phyloP scores from a whole-genome alignment of 2,888 invertebrate species.

The Piscicola geometra region DNA sequence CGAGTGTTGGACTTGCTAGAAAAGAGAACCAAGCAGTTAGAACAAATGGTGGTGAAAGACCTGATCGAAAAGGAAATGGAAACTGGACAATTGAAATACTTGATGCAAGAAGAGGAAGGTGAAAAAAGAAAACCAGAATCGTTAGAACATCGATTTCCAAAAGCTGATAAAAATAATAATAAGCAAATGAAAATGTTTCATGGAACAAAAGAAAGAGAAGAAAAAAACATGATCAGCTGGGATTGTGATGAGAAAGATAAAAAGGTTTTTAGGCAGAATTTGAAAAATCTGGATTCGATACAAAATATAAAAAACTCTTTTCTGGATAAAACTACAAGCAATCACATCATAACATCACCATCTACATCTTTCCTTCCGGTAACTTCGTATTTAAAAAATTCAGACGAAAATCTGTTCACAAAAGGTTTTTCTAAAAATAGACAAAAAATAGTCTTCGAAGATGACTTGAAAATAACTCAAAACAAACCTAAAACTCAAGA shows the following conservation, averaged over 20 bases:
- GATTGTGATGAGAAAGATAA: no score
- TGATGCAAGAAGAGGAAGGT: background rate
- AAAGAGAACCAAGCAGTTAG: conserved; percentile 22
- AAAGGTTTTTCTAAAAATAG: background rate
- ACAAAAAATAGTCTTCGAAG: background rate
- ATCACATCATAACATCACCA: no score
- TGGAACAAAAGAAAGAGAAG: no score
- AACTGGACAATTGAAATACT: background rate
- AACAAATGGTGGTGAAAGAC: conserved; percentile 4
- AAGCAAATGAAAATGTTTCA: no score
- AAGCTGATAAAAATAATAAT: background rate
- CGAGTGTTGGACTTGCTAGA: conserved; percentile 84
- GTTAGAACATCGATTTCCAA: no score
- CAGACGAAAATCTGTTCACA: background rate
- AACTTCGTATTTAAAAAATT: no score
- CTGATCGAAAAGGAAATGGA: background rate
- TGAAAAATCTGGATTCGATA: background rate
- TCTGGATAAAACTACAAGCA: no score
- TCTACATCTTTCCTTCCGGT: no score
- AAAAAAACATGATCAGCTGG: no score
- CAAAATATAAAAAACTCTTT: background rate
- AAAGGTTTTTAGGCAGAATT: no score
- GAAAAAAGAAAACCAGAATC: no score
- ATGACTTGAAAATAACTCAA: background rate
- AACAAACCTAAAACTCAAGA: no score